A percentile compares a stretch with the other conserved stretches of the same genome.
phyloP scores from a whole-genome alignment of 2,797 vertebrate genomes.

The Serranus cabrilla region DNA sequence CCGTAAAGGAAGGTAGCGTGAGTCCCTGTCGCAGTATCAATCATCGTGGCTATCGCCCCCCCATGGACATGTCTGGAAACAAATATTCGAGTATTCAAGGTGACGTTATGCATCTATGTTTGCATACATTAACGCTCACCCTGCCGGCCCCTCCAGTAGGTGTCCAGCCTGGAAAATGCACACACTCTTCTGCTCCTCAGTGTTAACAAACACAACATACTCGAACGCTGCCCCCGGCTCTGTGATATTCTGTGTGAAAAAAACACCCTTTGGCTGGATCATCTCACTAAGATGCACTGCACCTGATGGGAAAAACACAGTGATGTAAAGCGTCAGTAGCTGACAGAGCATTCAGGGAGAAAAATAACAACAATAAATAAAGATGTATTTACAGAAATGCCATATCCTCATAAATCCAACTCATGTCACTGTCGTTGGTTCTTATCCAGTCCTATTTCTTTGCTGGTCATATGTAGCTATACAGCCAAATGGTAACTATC shows the following conservation, averaged over 20 bases:
- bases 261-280: slow-evolving; percentile 78
- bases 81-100: too few species aligned
- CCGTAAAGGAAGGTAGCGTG: slow-evolving; percentile 72
- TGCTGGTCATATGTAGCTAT: too few species aligned
- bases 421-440: too few species aligned
- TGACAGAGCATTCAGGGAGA: too few species aligned
- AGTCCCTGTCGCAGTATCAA: slow-evolving; percentile 82
- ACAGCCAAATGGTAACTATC: too few species aligned
- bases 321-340: too few species aligned
- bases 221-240: slow-evolving; percentile 87
- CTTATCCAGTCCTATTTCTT: too few species aligned
- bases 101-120: too few species aligned
- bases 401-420: too few species aligned
- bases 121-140: slow-evolving; percentile 79
- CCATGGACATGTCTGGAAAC: slow-evolving; percentile 87
- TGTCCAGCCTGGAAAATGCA: slow-evolving; percentile 89
- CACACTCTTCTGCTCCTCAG: slow-evolving; percentile 78
- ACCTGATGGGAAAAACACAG: slow-evolving; percentile 66
- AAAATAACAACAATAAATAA: too few species aligned
- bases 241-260: slow-evolving; percentile 85
- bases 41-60: slow-evolving; percentile 89
- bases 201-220: slow-evolving; percentile 87
- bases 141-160: slow-evolving; percentile 87
- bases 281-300: slow-evolving; percentile 81
- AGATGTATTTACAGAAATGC: too few species aligned